phyloP scores from a whole-genome alignment of 2,113 vertebrate genomes.

The Melanotaenia duboulayi region DNA sequence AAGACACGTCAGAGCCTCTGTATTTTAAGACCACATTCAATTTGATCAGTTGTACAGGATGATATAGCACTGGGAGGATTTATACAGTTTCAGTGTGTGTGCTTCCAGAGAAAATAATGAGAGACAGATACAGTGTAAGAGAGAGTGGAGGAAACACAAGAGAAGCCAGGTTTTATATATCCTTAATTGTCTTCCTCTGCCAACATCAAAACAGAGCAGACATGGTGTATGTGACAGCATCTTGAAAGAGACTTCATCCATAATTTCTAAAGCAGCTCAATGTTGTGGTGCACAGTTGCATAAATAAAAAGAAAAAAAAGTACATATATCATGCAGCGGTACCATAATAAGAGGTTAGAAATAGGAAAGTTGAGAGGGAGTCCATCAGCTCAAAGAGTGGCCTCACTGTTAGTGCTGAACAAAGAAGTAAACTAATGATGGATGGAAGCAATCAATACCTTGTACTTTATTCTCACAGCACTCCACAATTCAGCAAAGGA shows the following conservation, averaged over 20 bases:
- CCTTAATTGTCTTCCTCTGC: slow-evolving; percentile 60
- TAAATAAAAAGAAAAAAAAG: slow-evolving; percentile 23
- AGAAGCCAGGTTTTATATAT: slow-evolving; percentile 39
- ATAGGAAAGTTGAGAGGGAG: background rate
- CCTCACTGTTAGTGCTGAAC: slow-evolving; percentile 10
- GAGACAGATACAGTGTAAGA: slow-evolving; percentile 3
- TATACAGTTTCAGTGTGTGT: background rate
- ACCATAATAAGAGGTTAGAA: slow-evolving; percentile 1
- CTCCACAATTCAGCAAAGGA: background rate
- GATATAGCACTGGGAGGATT: background rate
- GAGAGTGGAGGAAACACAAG: slow-evolving; percentile 16
- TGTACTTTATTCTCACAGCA: slow-evolving; percentile 7
- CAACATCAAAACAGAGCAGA: slow-evolving; percentile 50
- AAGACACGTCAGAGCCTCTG: background rate
- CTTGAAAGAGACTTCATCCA: slow-evolving; percentile 67
- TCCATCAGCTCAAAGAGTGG: background rate
- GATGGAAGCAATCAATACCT: slow-evolving; percentile 20
- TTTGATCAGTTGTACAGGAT: slow-evolving; percentile 40
- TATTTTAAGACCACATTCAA: slow-evolving; percentile 12
- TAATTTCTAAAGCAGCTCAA: slow-evolving; percentile 45
- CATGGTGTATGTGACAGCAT: slow-evolving; percentile 10
- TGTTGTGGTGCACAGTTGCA: slow-evolving; percentile 37
- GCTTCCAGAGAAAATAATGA: background rate
- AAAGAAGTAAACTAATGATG: slow-evolving; percentile 29
- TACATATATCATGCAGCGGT: slow-evolving; percentile 11